Evolutionary conservation across 2,797 vertebrate species (phyloP), one percentile per base, ranked within the genome.

Genomic region (Mus spretus): DNA sequence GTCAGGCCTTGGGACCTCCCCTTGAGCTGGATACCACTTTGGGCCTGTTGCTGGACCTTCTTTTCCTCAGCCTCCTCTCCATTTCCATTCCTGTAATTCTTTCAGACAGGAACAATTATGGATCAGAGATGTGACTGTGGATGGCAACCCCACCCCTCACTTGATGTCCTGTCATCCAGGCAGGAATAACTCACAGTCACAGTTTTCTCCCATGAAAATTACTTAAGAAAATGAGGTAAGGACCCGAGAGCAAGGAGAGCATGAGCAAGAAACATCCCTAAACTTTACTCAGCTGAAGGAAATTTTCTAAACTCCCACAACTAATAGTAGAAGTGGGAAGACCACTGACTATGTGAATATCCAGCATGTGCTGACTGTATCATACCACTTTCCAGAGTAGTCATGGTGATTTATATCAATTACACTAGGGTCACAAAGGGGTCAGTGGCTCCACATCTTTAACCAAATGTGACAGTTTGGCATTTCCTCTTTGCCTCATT

Each of bases 141-240:
- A 50, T 50, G 50, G 50, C 50, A 50, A 11, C 50, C 50, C 50
- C 10, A 50, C 50, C 10, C 50, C 50, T 50, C 50, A 50, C 50
- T 50, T 50, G 50, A 12, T 50, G 47, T 8, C 47, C 47, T 7
- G 47, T 47, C 47, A 7, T 50, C 50, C 50, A 50, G 50, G 50
- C 50, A 85, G 15, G 83, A 50, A 82, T n/a, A 70, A n/a, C 63
- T 75, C 40, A 61, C 4, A 85, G 31, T 53, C 2, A 9, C 63
- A 53, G 63, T 70, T 70, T 93, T 86, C 84, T 93, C 37, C 63
- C 83, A 65, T 57, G n/a, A 50, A 91, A 90, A 47, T 74, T 17
- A 14, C 55, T 17, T 82, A 63, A 55, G 59, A 91, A 91, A 85
- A 44, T 22, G 24, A 88, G 34, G 7, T 24, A 75, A 89, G 8